phyloP scores from a whole-genome alignment of 2,797 vertebrate species.

The Gallinago nigripennis region DNA sequence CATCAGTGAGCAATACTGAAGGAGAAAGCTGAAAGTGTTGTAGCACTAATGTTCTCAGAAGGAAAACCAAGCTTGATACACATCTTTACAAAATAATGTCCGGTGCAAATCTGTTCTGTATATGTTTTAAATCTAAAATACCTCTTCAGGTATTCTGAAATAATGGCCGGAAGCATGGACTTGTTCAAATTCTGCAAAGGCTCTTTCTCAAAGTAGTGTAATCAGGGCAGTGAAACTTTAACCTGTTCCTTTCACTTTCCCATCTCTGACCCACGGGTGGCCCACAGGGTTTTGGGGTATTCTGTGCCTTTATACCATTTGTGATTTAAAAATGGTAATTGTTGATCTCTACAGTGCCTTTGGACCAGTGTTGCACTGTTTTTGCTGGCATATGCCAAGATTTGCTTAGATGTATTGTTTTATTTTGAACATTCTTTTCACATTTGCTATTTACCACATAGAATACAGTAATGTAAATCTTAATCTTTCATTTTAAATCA shows the following conservation, averaged over 20 bases:
- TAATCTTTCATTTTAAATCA: not conserved
- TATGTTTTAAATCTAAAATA: not conserved
- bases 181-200: not conserved
- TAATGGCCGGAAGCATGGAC: too few relatives aligned
- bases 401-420: not conserved
- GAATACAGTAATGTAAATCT: not conserved
- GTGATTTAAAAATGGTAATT: accelerated
- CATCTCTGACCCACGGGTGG: not conserved
- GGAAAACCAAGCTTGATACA: not conserved
- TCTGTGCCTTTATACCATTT: not conserved
- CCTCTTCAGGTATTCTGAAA: not conserved
- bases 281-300: not conserved
- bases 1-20: not conserved
- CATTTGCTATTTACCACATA: not conserved
- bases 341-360: accelerated
- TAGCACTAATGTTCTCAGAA: not conserved
- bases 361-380: not conserved
- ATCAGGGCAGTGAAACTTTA: not conserved
- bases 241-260: not conserved
- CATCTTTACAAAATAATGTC: not conserved
- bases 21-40: not conserved
- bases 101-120: not conserved
- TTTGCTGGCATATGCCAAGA: not conserved
- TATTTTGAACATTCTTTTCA: not conserved
- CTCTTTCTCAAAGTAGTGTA: accelerated